A percentile compares a stretch with the other conserved stretches of the same genome.
phyloP scores from a whole-genome alignment of 2,113 vertebrate species.

The Opisthocomus hoazin region DNA sequence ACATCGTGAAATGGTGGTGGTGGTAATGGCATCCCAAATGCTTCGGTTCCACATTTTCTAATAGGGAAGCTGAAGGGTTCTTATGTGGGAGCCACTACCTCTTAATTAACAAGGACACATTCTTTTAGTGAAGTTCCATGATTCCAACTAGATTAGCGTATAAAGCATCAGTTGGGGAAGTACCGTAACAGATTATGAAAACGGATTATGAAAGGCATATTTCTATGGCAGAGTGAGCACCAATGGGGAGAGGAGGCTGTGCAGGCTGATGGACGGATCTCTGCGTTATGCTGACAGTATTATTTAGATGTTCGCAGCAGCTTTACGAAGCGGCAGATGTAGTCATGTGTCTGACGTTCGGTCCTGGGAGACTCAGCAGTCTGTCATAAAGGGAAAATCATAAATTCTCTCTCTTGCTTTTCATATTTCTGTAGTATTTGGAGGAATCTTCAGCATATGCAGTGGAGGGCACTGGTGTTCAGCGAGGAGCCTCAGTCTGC shows the following conservation, averaged over 20 bases:
- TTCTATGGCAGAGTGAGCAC: conserved; percentile 18
- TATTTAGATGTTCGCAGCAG: not conserved
- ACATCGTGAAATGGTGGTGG: not conserved
- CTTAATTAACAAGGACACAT: not conserved
- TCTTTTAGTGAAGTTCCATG: not conserved
- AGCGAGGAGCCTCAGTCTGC: conserved; percentile 12
- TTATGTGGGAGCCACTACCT: fast-evolving
- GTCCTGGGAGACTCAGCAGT: not conserved
- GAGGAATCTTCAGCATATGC: not conserved
- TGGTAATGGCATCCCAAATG: not conserved
- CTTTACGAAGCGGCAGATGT: not conserved
- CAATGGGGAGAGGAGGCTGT: not conserved
- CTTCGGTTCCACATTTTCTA: not conserved
- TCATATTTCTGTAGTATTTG: not conserved
- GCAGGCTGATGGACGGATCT: not conserved
- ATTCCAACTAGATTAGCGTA: not conserved
- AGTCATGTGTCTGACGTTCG: not conserved
- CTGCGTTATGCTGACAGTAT: not conserved
- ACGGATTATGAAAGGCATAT: not conserved
- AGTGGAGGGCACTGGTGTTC: conserved; percentile 41
- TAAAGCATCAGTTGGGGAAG: not conserved
- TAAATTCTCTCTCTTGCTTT: not conserved
- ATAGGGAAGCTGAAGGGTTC: not conserved
- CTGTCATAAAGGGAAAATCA: conserved; percentile 14
- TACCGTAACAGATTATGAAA: not conserved